Evolutionary conservation across 1,140 invertebrate species (phyloP).

Genomic region (Bombus breviceps): DNA sequence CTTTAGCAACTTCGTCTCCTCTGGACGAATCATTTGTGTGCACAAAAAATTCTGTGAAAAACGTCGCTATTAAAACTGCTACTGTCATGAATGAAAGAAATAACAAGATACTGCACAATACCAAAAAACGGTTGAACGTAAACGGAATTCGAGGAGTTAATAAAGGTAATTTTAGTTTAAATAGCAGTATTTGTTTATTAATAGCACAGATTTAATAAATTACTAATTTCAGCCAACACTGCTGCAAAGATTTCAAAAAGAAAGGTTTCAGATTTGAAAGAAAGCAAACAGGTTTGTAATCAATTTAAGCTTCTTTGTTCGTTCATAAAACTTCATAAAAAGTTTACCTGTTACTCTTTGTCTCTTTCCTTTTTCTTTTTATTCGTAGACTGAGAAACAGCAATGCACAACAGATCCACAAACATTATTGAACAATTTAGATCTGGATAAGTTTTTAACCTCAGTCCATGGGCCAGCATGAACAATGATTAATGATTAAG

Average conservation of each 20-base stretch:
- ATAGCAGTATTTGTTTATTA: not conserved
- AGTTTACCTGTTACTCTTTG: not conserved
- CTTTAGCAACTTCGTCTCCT: slow-evolving; percentile 70
- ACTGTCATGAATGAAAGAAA: slow-evolving; percentile 7
- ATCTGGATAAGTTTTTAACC: slow-evolving; percentile 72
- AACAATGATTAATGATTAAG: not conserved
- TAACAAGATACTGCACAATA: not conserved
- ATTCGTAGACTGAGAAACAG: slow-evolving; percentile 65
- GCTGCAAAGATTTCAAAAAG: slow-evolving; percentile 57
- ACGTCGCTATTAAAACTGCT: slow-evolving; percentile 13
- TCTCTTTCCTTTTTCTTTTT: not conserved
- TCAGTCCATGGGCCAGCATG: slow-evolving; percentile 72
- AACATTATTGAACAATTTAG: slow-evolving; percentile 67
- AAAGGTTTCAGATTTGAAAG: slow-evolving; percentile 56
- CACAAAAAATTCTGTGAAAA: slow-evolving; percentile 46
- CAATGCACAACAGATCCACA: slow-evolving; percentile 62
- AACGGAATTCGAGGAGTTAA: slow-evolving; percentile 30
- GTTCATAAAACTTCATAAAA: not conserved
- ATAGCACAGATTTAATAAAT: not conserved
- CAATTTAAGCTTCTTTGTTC: slow-evolving; percentile 3
- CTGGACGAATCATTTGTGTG: slow-evolving; percentile 35
- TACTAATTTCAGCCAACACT: slow-evolving; percentile 34
- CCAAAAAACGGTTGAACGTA: slow-evolving; percentile 31
- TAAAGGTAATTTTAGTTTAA: slow-evolving; percentile 43
- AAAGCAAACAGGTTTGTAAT: slow-evolving; percentile 63